A percentile compares a stretch with the other conserved stretches of the same genome.
These are phyloP conservation scores for Adelphocoris suturalis DNA, from an alignment of 2,888 invertebrate genomes.

Conservation along the genomic window DNA sequence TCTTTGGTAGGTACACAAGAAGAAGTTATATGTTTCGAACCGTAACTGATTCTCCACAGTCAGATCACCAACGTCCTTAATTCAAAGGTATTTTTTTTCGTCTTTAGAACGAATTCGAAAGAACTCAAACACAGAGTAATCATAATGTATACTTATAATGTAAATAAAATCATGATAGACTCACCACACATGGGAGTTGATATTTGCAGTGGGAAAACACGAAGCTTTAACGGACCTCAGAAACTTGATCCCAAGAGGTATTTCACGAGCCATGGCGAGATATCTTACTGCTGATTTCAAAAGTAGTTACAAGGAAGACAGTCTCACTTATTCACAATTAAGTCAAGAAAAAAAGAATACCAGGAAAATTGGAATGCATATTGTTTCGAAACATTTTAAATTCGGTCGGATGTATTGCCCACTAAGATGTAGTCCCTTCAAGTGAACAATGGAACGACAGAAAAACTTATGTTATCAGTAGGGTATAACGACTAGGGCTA, in stretches of 20 bases:
- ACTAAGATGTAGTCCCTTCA: background rate
- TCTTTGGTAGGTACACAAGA: too few relatives aligned
- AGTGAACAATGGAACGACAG: background rate
- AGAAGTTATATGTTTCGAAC: too few relatives aligned
- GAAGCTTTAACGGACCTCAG: constrained; percentile 22
- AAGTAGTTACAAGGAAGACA: background rate
- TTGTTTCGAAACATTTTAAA: background rate
- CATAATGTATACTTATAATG: too few relatives aligned
- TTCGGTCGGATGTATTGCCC: background rate
- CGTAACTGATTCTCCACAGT: too few relatives aligned
- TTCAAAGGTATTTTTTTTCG: too few relatives aligned
- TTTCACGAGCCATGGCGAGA: constrained; percentile 34
- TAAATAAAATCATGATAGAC: too few relatives aligned
- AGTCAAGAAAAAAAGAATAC: background rate
- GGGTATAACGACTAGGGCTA: background rate
- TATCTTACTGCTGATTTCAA: background rate
- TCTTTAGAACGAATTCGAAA: too few relatives aligned
- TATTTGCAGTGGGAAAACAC: constrained; percentile 35
- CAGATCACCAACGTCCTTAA: too few relatives aligned
- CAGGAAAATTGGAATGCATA: background rate
- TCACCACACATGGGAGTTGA: constrained; percentile 55
- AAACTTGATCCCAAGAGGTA: constrained; percentile 56
- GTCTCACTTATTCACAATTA: background rate
- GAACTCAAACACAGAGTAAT: too few relatives aligned
- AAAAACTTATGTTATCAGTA: background rate